Evolutionary conservation across 2,113 vertebrate genomes (phyloP), one percentile per base, ranked within the genome.

Genomic region (Neogale vison): DNA sequence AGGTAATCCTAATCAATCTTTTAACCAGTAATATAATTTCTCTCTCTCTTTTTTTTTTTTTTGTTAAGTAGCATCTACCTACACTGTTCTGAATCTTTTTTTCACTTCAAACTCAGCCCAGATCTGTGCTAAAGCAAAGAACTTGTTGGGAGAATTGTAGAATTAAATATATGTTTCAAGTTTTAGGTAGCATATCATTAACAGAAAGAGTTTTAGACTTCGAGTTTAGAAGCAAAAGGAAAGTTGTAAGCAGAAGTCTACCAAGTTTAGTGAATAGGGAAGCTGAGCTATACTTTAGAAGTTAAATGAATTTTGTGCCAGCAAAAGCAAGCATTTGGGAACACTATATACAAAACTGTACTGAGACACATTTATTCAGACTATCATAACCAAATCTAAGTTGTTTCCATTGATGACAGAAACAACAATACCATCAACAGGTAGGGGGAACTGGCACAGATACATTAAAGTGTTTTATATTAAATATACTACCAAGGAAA

Each of bases 1-100:
- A 93, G 52, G 87, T 96, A 97, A 97, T 93, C 91, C 95, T 97
- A 97, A 96, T 96, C 97, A 96, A 98, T 93, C 90, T 97, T 95
- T 94, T 94, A 96, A 96, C 12, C 77, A 96, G 57, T 88, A 95
- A 90, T 81, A 77, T 6, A 82, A 86, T 93, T 90, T 92, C n/a
- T 63, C 67, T 98, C 71, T 42, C 26, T 76, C 59, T 77, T 89
- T 87, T 77, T 92, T 87, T 65, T 77, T 50, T 84, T 87, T 72
- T 50, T 50, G 1, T 85, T 88, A 83, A 93, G 20, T 61, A 83
- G 24, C 71, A 88, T 26, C 45, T 94, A 84, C 29, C 87, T 97
- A 93, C 18, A 79, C 79, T 57, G 10, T 59, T 84, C 57, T 96
- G 39, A 93, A 76, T 79, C 24, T 42, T 96, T 93, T 90, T 42